Conservation (phyloP, 1,140 invertebrate genomes). For the Neotoxoptera formosana region DNA sequence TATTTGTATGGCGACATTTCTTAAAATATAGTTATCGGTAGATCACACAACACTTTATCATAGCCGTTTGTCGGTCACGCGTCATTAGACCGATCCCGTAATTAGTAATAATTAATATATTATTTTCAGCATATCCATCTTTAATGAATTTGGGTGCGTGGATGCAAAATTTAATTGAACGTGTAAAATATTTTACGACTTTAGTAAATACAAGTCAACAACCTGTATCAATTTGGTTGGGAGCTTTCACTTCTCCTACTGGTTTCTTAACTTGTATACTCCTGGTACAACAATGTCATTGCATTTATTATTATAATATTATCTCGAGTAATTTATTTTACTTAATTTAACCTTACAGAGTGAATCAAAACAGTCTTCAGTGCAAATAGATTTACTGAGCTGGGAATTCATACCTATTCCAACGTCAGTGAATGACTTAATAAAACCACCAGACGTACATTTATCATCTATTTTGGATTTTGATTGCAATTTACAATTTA, state of each 20-base stretch:
- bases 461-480: not conserved
- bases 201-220: constrained; percentile 79
- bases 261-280: constrained; percentile 31
- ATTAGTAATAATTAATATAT: not conserved
- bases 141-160: constrained; percentile 82
- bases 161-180: constrained; percentile 77
- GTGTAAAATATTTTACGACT: constrained; percentile 75
- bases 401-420: constrained; percentile 15
- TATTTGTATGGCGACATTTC: too few relatives aligned
- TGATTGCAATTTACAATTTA: not conserved
- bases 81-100: too few relatives aligned
- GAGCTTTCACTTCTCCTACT: constrained; percentile 25
- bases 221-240: constrained; percentile 62
- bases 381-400: not conserved
- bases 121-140: constrained; percentile 72
- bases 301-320: not conserved
- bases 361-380: not conserved
- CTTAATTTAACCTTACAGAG: constrained; percentile 8
- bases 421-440: constrained; percentile 71
- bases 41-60: too few relatives aligned
- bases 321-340: not conserved
- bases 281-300: not conserved
- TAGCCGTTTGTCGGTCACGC: too few relatives aligned
- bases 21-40: too few relatives aligned
- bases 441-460: constrained; percentile 67